Conservation (phyloP, 2,113 vertebrate genomes). For the Plecotus auritus region DNA sequence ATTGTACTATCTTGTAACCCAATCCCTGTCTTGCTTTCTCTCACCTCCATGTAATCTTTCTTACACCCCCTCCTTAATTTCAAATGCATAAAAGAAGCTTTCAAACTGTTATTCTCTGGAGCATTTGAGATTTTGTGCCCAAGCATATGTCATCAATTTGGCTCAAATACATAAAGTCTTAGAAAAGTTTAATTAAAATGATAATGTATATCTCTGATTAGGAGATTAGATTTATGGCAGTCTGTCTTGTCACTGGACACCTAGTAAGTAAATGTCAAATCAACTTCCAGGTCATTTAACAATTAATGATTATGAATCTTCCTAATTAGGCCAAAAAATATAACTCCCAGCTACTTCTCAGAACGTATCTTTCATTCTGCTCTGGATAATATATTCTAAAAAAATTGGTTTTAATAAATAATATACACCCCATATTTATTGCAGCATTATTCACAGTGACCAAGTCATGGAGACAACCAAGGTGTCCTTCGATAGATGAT, state of each 20-base stretch:
- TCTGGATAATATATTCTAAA: not conserved
- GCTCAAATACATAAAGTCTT: not conserved
- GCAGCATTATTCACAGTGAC: not conserved
- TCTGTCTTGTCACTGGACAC: not conserved
- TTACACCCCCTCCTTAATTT: not conserved
- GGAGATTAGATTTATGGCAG: not conserved
- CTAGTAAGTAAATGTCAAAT: not conserved
- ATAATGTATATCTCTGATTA: not conserved
- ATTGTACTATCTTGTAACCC: not conserved
- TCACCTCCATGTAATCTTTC: not conserved
- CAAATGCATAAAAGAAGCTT: not conserved
- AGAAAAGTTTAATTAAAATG: not conserved
- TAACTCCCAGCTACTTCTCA: not conserved
- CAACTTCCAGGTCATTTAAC: not conserved
- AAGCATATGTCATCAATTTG: not conserved
- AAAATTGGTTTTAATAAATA: slow-evolving; percentile 19
- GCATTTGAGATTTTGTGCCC: not conserved
- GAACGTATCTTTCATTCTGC: not conserved
- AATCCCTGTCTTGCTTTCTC: not conserved
- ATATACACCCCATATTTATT: not conserved
- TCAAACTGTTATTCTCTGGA: not conserved
- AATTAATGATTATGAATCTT: not conserved
- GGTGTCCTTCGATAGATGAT: not conserved
- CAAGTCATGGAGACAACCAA: not conserved
- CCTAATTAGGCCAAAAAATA: not conserved